Conservation (phyloP, 2,888 invertebrate genomes). For the Linyphia triangularis region DNA sequence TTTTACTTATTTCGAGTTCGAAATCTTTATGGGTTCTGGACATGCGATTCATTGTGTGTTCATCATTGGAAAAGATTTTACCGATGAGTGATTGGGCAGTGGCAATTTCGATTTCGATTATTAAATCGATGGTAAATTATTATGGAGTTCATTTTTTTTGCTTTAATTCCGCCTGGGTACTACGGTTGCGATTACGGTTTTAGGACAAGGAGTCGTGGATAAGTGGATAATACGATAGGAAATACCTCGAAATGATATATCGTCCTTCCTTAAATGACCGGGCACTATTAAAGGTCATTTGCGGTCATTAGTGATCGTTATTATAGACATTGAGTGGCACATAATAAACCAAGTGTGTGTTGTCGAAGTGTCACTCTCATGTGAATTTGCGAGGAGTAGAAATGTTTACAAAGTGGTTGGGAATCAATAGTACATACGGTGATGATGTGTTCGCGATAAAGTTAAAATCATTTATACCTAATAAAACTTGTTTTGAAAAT, state of each 20-base stretch:
- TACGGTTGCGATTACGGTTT: background rate
- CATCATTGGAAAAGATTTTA: background rate
- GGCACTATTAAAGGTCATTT: constrained; percentile 54
- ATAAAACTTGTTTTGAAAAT: too few relatives aligned
- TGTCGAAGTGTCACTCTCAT: constrained; percentile 6
- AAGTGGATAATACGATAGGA: constrained; percentile 34
- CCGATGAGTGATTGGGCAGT: background rate
- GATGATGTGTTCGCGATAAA: too few relatives aligned
- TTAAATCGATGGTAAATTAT: constrained; percentile 8
- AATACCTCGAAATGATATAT: constrained; percentile 10
- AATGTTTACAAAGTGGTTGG: too few relatives aligned
- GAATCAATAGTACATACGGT: too few relatives aligned
- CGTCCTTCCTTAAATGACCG: constrained; percentile 38
- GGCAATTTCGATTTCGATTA: constrained; percentile 17
- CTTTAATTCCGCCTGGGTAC: background rate
- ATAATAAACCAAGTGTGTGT: constrained; percentile 9
- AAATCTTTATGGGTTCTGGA: background rate
- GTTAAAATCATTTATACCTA: too few relatives aligned
- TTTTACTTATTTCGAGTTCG: too few relatives aligned
- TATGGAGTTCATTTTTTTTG: background rate
- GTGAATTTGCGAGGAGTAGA: background rate
- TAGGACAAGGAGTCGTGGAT: background rate
- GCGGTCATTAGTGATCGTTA: constrained; percentile 48
- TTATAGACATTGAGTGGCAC: constrained; percentile 41
- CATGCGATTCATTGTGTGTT: background rate